Conservation (phyloP, 2,888 invertebrate species). For the Lasioglossum villosulum region DNA sequence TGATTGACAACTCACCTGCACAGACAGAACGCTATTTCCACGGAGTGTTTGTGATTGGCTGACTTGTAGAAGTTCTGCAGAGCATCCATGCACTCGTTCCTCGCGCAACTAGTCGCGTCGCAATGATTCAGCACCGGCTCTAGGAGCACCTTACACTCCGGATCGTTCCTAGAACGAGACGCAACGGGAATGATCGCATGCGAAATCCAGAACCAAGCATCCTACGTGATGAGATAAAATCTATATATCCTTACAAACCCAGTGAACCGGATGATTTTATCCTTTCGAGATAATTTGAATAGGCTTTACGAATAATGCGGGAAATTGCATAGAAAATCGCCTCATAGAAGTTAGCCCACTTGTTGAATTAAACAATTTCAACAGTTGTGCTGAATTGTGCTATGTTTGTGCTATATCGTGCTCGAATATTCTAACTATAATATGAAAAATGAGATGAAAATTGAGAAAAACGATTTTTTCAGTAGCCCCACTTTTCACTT, state of each 20-base stretch:
- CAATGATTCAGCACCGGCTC: conserved; percentile 95
- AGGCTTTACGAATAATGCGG: not conserved
- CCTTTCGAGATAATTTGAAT: not conserved
- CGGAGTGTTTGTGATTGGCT: conserved; percentile 92
- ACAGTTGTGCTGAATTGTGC: too few species aligned
- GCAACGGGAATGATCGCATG: conserved; percentile 18
- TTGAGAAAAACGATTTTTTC: too few species aligned
- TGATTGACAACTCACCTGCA: conserved; percentile 90
- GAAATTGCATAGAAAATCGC: not conserved
- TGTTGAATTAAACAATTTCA: too few species aligned
- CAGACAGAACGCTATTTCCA: conserved; percentile 96
- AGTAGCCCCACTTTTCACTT: too few species aligned
- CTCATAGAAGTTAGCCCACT: too few species aligned
- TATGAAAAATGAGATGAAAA: too few species aligned
- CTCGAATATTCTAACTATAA: too few species aligned
- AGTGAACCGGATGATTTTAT: not conserved
- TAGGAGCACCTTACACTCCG: conserved; percentile 91
- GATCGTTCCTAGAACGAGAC: conserved; percentile 89
- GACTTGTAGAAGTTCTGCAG: conserved; percentile 94
- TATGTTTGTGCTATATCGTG: too few species aligned
- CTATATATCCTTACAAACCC: not conserved
- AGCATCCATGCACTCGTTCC: conserved; percentile 95
- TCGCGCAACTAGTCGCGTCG: conserved; percentile 90
- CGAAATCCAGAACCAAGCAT: not conserved
- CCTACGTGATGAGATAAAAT: not conserved